Evolutionary conservation across 1,140 invertebrate species (phyloP).

Genomic region (Drosophila busckii): DNA sequence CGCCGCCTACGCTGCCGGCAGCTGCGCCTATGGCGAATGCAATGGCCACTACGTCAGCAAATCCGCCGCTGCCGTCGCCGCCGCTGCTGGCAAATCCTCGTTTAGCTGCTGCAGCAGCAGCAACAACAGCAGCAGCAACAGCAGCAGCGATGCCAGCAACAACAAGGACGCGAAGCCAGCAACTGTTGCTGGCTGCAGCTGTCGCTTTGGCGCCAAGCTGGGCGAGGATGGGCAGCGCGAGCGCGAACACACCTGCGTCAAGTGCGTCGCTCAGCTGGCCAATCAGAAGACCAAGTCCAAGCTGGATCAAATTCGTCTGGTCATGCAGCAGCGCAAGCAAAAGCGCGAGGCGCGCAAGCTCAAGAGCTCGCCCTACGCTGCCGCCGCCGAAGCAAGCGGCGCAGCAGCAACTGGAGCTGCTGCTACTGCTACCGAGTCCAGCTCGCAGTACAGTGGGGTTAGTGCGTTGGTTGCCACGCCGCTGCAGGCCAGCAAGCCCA

Average conservation of each 20-base stretch:
- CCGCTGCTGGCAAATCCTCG: neutral
- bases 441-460: constrained; percentile 42
- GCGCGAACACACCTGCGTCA: constrained; percentile 64
- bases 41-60: constrained; percentile 49
- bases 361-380: constrained; percentile 85
- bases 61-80: neutral
- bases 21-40: constrained; percentile 65
- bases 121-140: neutral
- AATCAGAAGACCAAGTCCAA: constrained; percentile 91
- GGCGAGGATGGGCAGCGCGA: constrained; percentile 32
- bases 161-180: neutral
- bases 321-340: constrained; percentile 92
- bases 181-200: constrained; percentile 71
- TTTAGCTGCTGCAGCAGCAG: constrained; percentile 8
- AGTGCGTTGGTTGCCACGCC: constrained; percentile 40
- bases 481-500: neutral
- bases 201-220: constrained; percentile 45
- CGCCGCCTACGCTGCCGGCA: constrained; percentile 13
- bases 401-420: neutral
- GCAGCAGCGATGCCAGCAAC: constrained; percentile 35
- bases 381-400: constrained; percentile 20
- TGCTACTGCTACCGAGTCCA: neutral
- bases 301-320: constrained; percentile 89
- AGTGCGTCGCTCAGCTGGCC: constrained; percentile 82
- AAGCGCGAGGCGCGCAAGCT: constrained; percentile 88